phyloP scores from a whole-genome alignment of 1,140 invertebrate species.

The Atta colombica region DNA sequence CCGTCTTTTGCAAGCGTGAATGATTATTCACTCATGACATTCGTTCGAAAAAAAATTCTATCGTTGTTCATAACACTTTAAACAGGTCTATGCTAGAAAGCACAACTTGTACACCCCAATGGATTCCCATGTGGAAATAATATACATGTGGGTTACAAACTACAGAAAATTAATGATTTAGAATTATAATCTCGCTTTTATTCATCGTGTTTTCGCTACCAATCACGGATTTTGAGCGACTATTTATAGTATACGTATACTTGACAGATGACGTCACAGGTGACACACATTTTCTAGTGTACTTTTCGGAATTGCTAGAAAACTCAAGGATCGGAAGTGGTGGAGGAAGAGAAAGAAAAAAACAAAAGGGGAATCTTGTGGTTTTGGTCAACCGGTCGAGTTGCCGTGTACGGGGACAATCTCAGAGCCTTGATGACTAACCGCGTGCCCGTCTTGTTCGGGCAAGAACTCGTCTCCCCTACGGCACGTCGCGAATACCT shows the following conservation, averaged over 20 bases:
- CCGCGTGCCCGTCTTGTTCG: constrained; percentile 80
- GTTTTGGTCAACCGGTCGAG: constrained; percentile 82
- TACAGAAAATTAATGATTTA: not conserved
- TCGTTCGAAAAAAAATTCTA: not conserved
- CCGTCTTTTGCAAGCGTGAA: not conserved
- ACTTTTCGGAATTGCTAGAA: constrained; percentile 64
- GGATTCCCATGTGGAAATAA: not conserved
- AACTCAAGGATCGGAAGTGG: constrained; percentile 17
- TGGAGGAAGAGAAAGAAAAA: constrained; percentile 46
- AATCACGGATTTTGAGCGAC: not conserved
- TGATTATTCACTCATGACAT: not conserved
- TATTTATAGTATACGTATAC: no score
- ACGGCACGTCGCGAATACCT: constrained; percentile 81
- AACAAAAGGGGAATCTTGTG: constrained; percentile 73
- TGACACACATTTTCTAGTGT: constrained; percentile 39
- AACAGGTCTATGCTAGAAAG: not conserved
- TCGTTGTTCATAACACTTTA: not conserved
- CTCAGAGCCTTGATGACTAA: constrained; percentile 82
- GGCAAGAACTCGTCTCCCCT: constrained; percentile 82
- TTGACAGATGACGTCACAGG: not conserved
- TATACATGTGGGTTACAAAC: not conserved
- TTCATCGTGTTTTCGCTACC: not conserved
- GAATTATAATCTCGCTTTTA: not conserved
- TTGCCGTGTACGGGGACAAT: constrained; percentile 77
- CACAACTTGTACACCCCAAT: not conserved